Percentiles rank a stretch among this genome's conserved stretches.
phyloP scores from a whole-genome alignment of 2,888 invertebrate species.

The Drosophila lacicola region DNA sequence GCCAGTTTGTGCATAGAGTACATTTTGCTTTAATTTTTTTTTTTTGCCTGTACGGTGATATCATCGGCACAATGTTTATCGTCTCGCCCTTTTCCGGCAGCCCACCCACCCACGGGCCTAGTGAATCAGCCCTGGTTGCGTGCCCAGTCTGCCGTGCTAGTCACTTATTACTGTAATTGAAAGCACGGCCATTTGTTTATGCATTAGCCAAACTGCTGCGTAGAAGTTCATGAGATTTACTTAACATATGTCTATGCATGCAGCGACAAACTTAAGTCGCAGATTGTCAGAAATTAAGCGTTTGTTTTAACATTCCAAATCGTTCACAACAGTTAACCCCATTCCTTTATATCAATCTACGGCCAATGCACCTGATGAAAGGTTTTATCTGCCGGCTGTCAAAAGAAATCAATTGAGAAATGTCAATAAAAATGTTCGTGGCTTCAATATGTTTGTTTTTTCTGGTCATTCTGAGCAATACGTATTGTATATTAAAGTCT shows the following conservation, averaged over 20 bases:
- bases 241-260: background rate
- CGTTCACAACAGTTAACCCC: too few species aligned
- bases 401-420: too few species aligned
- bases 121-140: slow-evolving; percentile 58
- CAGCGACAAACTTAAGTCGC: slow-evolving; percentile 9
- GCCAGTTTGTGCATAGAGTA: background rate
- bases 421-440: too few species aligned
- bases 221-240: slow-evolving; percentile 1
- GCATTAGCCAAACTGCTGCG: slow-evolving; percentile 30
- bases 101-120: slow-evolving; percentile 3
- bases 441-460: background rate
- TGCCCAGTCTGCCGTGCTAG: slow-evolving; percentile 41
- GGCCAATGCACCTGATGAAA: slow-evolving; percentile 15
- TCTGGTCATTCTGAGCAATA: too few species aligned
- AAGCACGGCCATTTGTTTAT: slow-evolving; percentile 23
- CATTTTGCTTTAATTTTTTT: background rate
- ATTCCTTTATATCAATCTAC: background rate
- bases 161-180: slow-evolving; percentile 59
- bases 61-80: slow-evolving; percentile 58
- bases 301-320: too few species aligned
- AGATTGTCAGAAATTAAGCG: background rate
- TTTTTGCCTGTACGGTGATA: slow-evolving; percentile 49
- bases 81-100: slow-evolving; percentile 33
- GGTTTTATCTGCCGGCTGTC: slow-evolving; percentile 28
- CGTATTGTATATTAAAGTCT: too few species aligned